Percentiles rank a stretch among this genome's conserved stretches.
These are phyloP conservation scores for Pelobates fuscus DNA, from an alignment of 2,113 vertebrate genomes.

Conservation along the genomic window DNA sequence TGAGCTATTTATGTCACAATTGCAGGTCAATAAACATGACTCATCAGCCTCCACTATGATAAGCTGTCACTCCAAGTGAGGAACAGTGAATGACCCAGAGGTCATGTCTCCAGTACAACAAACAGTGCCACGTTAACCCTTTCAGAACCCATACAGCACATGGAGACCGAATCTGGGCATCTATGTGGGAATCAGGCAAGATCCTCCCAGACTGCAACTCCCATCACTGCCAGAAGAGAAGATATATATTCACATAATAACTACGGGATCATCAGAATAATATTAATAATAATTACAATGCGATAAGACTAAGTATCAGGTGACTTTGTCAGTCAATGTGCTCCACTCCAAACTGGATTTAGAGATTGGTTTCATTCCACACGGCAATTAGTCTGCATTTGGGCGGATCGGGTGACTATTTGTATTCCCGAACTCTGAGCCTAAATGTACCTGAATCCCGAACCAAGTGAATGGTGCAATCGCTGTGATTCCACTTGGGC, in stretches of 20 bases:
- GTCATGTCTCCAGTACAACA: neutral
- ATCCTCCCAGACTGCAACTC: neutral
- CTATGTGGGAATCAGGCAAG: neutral
- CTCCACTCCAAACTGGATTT: too few species aligned
- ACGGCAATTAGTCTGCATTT: too few species aligned
- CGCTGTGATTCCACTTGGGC: too few species aligned
- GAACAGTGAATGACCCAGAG: conserved; percentile 25
- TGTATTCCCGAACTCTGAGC: too few species aligned
- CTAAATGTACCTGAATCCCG: too few species aligned
- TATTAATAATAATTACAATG: neutral
- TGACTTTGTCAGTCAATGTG: too few species aligned
- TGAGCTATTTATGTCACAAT: conserved; percentile 1
- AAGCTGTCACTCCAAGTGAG: neutral
- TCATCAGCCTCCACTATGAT: neutral
- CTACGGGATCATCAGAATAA: neutral
- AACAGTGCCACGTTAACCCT: neutral
- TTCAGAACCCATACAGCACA: neutral
- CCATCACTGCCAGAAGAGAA: neutral
- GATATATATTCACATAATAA: neutral
- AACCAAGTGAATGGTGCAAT: too few species aligned
- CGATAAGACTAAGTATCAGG: too few species aligned
- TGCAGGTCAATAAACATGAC: conserved; percentile 23
- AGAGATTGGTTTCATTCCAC: too few species aligned
- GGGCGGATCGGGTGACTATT: too few species aligned
- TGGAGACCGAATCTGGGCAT: too few species aligned